phyloP scores from a whole-genome alignment of 2,797 vertebrate species.

The Thaleichthys pacificus region DNA sequence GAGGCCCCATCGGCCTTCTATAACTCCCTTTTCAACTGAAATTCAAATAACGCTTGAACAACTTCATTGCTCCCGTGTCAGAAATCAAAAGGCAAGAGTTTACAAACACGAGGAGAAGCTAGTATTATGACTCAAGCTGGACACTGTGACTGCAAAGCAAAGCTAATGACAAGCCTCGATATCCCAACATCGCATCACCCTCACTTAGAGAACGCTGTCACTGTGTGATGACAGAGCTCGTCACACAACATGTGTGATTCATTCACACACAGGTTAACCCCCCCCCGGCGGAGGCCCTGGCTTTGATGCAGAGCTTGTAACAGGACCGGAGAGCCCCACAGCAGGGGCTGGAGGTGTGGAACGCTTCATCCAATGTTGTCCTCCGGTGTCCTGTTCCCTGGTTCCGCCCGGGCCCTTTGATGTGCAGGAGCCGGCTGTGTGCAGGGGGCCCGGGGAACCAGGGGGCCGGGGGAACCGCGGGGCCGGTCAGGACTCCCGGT shows the following conservation, averaged over 20 bases:
- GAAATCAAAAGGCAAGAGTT: neutral
- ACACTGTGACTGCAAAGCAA: neutral
- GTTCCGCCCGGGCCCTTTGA: too few species aligned
- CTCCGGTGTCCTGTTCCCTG: too few species aligned
- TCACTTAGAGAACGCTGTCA: slow-evolving; percentile 16
- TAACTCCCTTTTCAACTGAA: neutral
- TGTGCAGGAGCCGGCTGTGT: too few species aligned
- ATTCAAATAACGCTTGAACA: neutral
- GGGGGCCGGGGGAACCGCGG: too few species aligned
- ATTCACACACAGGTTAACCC: neutral
- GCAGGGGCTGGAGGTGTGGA: too few species aligned
- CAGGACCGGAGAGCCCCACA: too few species aligned
- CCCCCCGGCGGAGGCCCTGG: neutral
- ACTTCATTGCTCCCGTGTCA: neutral
- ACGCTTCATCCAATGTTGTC: too few species aligned
- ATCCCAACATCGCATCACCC: slow-evolving; percentile 25
- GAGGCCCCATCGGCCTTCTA: neutral
- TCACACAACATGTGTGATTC: slow-evolving; percentile 18
- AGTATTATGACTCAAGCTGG: neutral
- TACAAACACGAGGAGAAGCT: neutral
- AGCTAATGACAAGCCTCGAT: slow-evolving; percentile 30
- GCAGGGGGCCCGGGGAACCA: too few species aligned
- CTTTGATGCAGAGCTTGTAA: neutral
- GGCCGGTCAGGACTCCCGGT: too few species aligned
- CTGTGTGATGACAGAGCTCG: slow-evolving; percentile 15